Percentiles rank a stretch among this genome's conserved stretches.
These are phyloP conservation scores for Microtus richardsoni DNA, from an alignment of 2,113 vertebrate genomes.

Conservation along the genomic window DNA sequence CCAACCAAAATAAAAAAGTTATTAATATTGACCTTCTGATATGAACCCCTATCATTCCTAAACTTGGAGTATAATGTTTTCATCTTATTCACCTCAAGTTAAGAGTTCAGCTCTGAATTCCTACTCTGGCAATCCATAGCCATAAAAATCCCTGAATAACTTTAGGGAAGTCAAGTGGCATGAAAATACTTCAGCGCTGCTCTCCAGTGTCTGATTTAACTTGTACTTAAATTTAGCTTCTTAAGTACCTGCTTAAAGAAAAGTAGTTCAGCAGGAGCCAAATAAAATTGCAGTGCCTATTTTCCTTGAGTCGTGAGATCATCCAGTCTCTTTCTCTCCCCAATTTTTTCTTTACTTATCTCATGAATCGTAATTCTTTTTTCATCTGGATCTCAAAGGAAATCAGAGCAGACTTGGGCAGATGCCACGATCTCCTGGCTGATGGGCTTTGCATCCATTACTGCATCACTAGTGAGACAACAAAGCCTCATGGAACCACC, in stretches of 20 bases:
- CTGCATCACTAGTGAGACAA: neutral
- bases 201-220: constrained; percentile 70
- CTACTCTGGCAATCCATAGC: neutral
- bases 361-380: neutral
- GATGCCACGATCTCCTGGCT: neutral
- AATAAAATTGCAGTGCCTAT: constrained; percentile 49
- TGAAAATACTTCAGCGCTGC: constrained; percentile 51
- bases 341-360: constrained; percentile 27
- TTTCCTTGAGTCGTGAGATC: neutral
- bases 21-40: neutral
- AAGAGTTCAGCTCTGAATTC: neutral
- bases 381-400: constrained; percentile 14
- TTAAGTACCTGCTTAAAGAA: constrained; percentile 62
- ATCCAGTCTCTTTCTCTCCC: neutral
- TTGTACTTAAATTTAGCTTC: constrained; percentile 72
- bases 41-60: neutral
- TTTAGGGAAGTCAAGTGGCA: constrained; percentile 60
- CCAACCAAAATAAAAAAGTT: neutral
- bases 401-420: neutral
- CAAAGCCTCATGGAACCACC: neutral
- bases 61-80: neutral
- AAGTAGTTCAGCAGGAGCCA: constrained; percentile 58
- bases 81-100: neutral
- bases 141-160: constrained; percentile 21
- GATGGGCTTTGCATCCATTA: neutral